Evolutionary conservation across 2,888 invertebrate genomes (phyloP), one percentile per base, ranked within the genome.

Genomic region (Brenthis hecate): DNA sequence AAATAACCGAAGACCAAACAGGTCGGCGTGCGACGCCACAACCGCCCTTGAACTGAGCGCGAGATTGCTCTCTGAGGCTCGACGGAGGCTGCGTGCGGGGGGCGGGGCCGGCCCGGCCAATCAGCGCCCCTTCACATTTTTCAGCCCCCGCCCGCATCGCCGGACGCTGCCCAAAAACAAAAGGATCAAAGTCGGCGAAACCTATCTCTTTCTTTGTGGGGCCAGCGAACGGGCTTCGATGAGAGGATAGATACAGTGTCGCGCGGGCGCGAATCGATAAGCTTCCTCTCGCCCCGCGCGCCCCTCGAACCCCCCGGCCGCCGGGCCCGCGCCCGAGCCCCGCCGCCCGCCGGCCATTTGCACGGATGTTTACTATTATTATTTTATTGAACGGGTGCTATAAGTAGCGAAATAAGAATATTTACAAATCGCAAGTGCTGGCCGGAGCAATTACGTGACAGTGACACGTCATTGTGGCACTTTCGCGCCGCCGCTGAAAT

Each of bases 141-240:
- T 91, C 89, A 87, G 88, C 91, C 91, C 91, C 91, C 91, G 89
- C 91, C 92, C 90, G 90, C 86, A 84, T 84, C 88, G 88, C 92
- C 90, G 92, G 92, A 92, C 92, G 90, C 91, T 92, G 91, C 92
- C 92, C 92, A 92, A 92, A 92, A 92, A 92, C 92, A 92, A 92
- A 92, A 92, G 92, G 92, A 91, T 92, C 92, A 92, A 91, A 92
- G 91, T 91, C 91, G 88, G 88, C 90, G 92, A 91, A 92, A 92
- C 91, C 92, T 91, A 92, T 92, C 92, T 92, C 92, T 92, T 92
- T 92, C 92, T 92, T 91, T 92, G 92, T 92, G 91, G 84, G 89
- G 91, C 89, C 85, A 81, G 87, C 87, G 82, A 89, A 81, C 90
- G 91, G 87, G 90, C 89, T 86, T 91, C 92, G 92, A 92, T 89